Evolutionary conservation across 2,797 vertebrate genomes (phyloP), one percentile per base, ranked within the genome.

Genomic region (Limnodromus scolopaceus): DNA sequence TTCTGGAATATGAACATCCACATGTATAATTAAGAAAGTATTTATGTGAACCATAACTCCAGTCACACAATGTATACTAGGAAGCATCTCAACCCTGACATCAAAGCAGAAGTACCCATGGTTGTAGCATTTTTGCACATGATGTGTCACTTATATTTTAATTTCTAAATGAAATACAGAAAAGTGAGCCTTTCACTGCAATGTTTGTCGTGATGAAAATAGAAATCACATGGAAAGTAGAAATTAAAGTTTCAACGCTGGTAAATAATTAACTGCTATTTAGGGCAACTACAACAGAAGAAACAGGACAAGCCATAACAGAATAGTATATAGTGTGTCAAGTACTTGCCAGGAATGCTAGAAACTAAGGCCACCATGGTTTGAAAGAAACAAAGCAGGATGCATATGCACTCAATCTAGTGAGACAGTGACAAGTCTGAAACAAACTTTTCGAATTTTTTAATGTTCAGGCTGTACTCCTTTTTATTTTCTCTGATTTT

Each of bases 351-450:
- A 63, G 11, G 4, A 66, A 34, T 34, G 3, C 3, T 58, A 23
- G 13, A 84, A 5, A 32, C 3, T 16, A 46, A 36, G n/a, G 11
- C 2, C 9, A 23, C 5, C 2, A 7, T 11, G 2, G 3, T 74
- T 74, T 57, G 43, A 58, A 69, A 65, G 39, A 69, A 69, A 45
- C 0, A 1, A n/a, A 71, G 60, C 15, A 49, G 48, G 24, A 13
- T 48, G 48, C 23, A 68, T 60, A 39, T 9, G 3, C 11, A 20
- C 3, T 10, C 51, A n/a, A 49, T 13, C 46, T 48, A 16, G 16
- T 32, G 15, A 6, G 18, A 24, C 3, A 24, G 2, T 24, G 16
- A 8, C 5, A 61, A 19, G 18, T 64, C 28, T 69, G 43, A 75
- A 80, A 61, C 4, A 70, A 28, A 53, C 2, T 4, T 85, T 71